Evolutionary conservation across 2,113 vertebrate genomes (phyloP).

Genomic region (Oceanites oceanicus): DNA sequence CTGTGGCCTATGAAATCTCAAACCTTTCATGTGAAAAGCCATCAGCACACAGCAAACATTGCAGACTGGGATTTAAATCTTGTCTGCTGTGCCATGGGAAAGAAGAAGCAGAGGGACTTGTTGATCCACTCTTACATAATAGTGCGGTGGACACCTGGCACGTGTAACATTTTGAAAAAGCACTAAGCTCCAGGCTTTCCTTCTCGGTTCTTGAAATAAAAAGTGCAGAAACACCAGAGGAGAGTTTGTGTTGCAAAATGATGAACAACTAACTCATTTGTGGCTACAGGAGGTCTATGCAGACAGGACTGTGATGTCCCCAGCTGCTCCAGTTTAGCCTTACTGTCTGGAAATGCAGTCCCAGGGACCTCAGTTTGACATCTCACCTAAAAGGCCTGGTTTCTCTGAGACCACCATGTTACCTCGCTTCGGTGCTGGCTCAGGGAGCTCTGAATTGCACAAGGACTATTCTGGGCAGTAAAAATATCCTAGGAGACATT

Average conservation of each 20-base stretch:
- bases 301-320: background rate
- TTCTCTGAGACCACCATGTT: background rate
- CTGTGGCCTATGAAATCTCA: background rate
- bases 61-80: background rate
- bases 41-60: background rate
- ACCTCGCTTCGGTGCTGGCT: background rate
- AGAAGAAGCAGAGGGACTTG: slow-evolving; percentile 6
- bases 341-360: background rate
- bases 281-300: background rate
- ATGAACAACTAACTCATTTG: background rate
- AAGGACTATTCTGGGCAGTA: background rate
- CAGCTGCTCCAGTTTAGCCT: background rate
- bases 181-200: background rate
- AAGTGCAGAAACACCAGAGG: background rate
- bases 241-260: background rate
- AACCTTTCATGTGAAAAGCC: background rate
- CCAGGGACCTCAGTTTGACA: background rate
- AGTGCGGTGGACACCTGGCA: background rate
- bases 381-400: background rate
- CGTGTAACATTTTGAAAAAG: background rate
- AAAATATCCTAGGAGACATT: background rate
- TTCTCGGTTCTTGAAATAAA: background rate
- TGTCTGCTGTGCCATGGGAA: background rate
- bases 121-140: background rate
- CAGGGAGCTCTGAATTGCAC: background rate